Percentiles rank a stretch among this genome's conserved stretches.
These are phyloP conservation scores for Tanypteryx hageni DNA, from an alignment of 2,888 invertebrate genomes.

Conservation along the genomic window DNA sequence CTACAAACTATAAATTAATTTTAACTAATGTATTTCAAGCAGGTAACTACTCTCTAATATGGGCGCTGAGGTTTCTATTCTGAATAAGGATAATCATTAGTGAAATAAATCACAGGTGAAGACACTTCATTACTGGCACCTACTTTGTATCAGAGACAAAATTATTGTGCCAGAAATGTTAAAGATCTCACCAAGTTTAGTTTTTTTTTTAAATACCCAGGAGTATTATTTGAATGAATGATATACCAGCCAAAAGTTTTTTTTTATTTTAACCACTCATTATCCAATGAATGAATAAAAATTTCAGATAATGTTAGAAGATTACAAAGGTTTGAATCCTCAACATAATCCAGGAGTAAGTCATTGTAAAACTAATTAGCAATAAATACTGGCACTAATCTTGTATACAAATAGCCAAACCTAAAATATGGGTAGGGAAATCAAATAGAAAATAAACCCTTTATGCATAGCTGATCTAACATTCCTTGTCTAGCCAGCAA, in stretches of 20 bases:
- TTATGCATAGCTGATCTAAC: conserved; percentile 41
- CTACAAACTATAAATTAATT: conserved; percentile 9
- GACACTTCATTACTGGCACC: background rate
- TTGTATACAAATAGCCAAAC: conserved; percentile 41
- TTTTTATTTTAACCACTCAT: background rate
- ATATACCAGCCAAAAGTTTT: background rate
- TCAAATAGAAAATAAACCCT: conserved; percentile 6
- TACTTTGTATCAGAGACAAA: background rate
- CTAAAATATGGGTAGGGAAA: background rate
- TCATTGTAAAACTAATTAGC: conserved; percentile 7
- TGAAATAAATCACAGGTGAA: conserved; percentile 16
- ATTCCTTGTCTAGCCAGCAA: conserved; percentile 54
- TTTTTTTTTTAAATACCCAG: background rate
- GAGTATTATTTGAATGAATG: background rate
- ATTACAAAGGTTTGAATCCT: background rate
- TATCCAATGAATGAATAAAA: no score
- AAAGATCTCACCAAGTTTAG: background rate
- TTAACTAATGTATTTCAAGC: conserved; percentile 50
- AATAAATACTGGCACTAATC: conserved; percentile 23
- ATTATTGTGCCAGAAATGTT: background rate
- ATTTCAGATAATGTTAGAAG: no score
- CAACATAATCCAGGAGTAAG: background rate
- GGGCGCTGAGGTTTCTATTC: conserved; percentile 27
- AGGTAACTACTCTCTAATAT: conserved; percentile 45
- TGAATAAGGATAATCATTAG: conserved; percentile 44